Evolutionary conservation across 2,888 invertebrate species (phyloP).

Genomic region (Steinernema hermaphroditum): DNA sequence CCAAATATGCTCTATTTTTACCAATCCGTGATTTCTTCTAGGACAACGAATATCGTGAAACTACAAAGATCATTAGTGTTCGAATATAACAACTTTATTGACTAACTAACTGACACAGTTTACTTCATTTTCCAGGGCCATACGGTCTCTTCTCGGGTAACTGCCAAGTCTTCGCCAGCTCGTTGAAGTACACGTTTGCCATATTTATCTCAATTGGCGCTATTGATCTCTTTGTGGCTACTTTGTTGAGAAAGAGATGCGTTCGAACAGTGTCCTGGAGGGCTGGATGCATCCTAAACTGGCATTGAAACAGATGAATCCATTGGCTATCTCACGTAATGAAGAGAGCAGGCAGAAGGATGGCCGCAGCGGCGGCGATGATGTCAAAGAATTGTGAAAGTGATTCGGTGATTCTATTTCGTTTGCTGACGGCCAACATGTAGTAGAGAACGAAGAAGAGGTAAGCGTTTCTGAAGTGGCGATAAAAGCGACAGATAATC

Average conservation of each 20-base stretch:
- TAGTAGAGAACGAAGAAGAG: not conserved
- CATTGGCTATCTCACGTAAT: not conserved
- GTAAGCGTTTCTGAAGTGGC: not conserved
- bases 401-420: not conserved
- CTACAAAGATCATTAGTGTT: too few species aligned
- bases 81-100: too few species aligned
- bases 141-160: too few species aligned
- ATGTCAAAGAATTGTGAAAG: not conserved
- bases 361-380: not conserved
- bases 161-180: not conserved
- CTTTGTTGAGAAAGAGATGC: too few species aligned
- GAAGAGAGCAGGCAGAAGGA: constrained; percentile 1
- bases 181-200: constrained; percentile 1
- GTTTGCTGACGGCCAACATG: not conserved
- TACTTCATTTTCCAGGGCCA: too few species aligned
- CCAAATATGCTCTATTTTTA: too few species aligned
- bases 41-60: too few species aligned
- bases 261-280: too few species aligned
- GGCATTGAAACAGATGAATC: not conserved
- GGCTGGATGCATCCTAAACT: not conserved
- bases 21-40: too few species aligned
- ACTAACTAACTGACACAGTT: too few species aligned
- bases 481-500: not conserved
- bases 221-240: too few species aligned
- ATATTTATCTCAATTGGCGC: too few species aligned